Evolutionary conservation across 1,140 invertebrate genomes (phyloP), one percentile per base, ranked within the genome.

Genomic region (Xylocopa sonorina): DNA sequence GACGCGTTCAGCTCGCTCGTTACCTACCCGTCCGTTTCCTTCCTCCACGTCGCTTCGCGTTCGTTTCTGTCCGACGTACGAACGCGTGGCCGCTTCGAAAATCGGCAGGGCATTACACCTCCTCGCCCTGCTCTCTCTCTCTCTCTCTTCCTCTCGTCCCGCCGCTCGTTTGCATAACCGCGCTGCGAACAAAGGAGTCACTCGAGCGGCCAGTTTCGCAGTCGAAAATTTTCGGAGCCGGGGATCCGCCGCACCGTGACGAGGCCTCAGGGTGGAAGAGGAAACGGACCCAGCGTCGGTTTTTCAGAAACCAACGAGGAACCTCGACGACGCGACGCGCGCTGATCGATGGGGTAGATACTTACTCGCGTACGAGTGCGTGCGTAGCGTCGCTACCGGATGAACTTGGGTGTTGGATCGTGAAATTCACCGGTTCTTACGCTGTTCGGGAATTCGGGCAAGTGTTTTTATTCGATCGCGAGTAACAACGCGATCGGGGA

Each of bases 1-100:
- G 88, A 88, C 81, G 82, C 84, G 71, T 83, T 86, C 81, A 84
- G 83, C 78, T 86, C 89, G 87, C 88, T 91, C 88, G 85, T 91
- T 89, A 84, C 89, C 84, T 82, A 73, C 66, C 29, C 24, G 81
- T 75, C 51, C 24, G 29, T 78, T 14, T 24, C 34, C 14, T 29
- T 10, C 6, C 29, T 50, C 57, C 21, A 18, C 1, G 34, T 62
- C 24, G 29, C 34, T 14, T 41, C 27, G 9, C 43, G 43, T 14
- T n/a, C 21, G 57, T 58, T 57, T n/a, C n/a, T 58, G 29, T 21
- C 6, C 60, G 34, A 62, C 18, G 6, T 27, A 27, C 48, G 53
- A n/a, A 43, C 43, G 48, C 43, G 48, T 29, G 46, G 41, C 53
- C 50, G 55, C 43, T 68, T 82, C 14, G 64, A 74, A 82, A 84